These are phyloP conservation scores for Chironex yamaguchii DNA, from an alignment of 30 jellyfish, hydroid and myxozoan genomes.

Conservation along the genomic window DNA sequence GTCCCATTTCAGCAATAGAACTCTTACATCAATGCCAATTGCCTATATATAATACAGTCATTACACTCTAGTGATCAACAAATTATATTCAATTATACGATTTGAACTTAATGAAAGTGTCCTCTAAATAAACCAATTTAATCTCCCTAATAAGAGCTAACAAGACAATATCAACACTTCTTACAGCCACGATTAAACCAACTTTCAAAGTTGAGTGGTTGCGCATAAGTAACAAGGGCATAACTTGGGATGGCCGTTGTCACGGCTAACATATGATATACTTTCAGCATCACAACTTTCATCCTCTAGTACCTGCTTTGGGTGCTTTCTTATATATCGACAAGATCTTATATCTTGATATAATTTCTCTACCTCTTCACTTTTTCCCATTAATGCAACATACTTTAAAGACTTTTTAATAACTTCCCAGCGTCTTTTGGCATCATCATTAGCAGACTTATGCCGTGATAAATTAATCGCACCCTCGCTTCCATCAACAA, in stretches of 20 bases:
- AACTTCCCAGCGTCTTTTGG: slow-evolving; percentile 40
- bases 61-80: too few species aligned
- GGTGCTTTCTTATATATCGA: slow-evolving; percentile 73
- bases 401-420: slow-evolving; percentile 27
- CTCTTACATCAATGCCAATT: too few species aligned
- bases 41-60: too few species aligned
- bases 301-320: not conserved
- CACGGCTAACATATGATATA: not conserved
- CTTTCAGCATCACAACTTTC: not conserved
- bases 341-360: slow-evolving; percentile 69
- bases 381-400: slow-evolving; percentile 23
- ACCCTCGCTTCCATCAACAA: too few species aligned
- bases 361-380: slow-evolving; percentile 24
- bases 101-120: too few species aligned
- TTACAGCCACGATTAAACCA: too few species aligned
- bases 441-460: not conserved
- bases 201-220: not conserved
- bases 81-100: too few species aligned
- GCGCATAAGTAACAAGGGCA: not conserved
- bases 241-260: not conserved
- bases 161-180: too few species aligned
- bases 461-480: too few species aligned
- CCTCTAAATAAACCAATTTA: too few species aligned
- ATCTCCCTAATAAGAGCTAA: too few species aligned
- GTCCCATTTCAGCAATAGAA: too few species aligned